Evolutionary conservation across 1,140 invertebrate species (phyloP).

Genomic region (Drosophila ercepeae): DNA sequence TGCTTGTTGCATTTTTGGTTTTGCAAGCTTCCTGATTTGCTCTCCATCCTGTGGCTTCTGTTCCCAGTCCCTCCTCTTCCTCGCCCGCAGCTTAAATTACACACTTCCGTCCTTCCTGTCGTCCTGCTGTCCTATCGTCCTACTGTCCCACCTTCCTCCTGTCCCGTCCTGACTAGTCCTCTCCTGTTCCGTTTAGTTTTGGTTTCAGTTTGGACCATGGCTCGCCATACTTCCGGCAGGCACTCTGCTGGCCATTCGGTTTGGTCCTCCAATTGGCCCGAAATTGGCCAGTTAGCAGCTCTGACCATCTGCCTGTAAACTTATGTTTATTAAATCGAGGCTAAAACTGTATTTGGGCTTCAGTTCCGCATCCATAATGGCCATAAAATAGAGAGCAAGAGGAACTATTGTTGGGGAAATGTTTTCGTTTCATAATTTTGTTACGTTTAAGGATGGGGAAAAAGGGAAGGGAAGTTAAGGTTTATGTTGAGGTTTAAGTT

Average conservation of each 20-base stretch:
- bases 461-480: too few species aligned
- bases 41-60: not conserved
- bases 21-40: conserved; percentile 31
- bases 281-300: conserved; percentile 6
- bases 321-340: conserved; percentile 23
- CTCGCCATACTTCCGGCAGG: conserved; percentile 40
- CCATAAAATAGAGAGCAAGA: not conserved
- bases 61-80: too few species aligned
- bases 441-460: too few species aligned
- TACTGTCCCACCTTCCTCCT: conserved; percentile 26
- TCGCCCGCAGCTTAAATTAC: conserved; percentile 74
- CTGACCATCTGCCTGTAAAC: conserved; percentile 5
- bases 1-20: conserved; percentile 75
- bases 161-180: too few species aligned
- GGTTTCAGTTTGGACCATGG: not conserved
- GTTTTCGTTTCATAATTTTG: not conserved
- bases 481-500: too few species aligned
- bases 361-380: not conserved
- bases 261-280: not conserved
- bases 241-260: not conserved
- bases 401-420: not conserved
- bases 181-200: not conserved
- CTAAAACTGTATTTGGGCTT: not conserved
- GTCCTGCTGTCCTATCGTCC: conserved; percentile 70
- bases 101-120: conserved; percentile 63